These are phyloP conservation scores for Pseudorhombus dupliciocellatus DNA, from an alignment of 2,113 vertebrate genomes.

Conservation along the genomic window DNA sequence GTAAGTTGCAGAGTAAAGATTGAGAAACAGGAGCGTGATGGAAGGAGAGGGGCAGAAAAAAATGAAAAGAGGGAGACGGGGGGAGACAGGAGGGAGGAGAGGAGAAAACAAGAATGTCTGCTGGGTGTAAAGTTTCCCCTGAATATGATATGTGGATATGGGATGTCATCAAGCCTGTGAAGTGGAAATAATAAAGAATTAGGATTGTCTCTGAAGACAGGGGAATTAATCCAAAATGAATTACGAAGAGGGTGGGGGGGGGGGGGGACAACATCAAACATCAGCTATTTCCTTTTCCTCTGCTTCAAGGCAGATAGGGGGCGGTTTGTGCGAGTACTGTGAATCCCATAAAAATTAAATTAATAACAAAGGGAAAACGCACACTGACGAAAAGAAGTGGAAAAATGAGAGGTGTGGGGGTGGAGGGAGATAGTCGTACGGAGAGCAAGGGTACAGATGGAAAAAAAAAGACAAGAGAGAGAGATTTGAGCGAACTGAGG, in stretches of 20 bases:
- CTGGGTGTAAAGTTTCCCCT: slow-evolving; percentile 78
- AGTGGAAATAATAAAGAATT: slow-evolving; percentile 84
- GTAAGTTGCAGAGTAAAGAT: slow-evolving; percentile 35
- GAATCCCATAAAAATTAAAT: slow-evolving; percentile 75
- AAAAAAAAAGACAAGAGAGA: slow-evolving; percentile 48
- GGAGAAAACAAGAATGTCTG: slow-evolving; percentile 70
- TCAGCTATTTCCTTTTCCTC: slow-evolving; percentile 78
- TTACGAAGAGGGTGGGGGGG: slow-evolving; percentile 60
- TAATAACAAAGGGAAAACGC: slow-evolving; percentile 69
- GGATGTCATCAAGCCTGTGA: slow-evolving; percentile 80
- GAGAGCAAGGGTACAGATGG: slow-evolving; percentile 64
- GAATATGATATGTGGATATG: slow-evolving; percentile 78
- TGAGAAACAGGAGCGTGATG: slow-evolving; percentile 4
- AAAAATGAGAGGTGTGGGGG: slow-evolving; percentile 58
- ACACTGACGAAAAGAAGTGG: slow-evolving; percentile 46
- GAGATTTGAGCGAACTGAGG: slow-evolving; percentile 64
- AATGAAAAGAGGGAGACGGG: slow-evolving; percentile 3
- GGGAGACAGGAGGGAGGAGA: slow-evolving; percentile 9
- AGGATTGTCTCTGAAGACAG: slow-evolving; percentile 82
- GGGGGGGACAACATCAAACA: slow-evolving; percentile 66
- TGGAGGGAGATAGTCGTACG: slow-evolving; percentile 58
- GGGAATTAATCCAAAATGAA: slow-evolving; percentile 84
- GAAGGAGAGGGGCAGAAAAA: slow-evolving; percentile 17
- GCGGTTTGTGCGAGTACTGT: slow-evolving; percentile 66
- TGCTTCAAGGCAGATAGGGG: slow-evolving; percentile 74